Evolutionary conservation across 2,113 vertebrate genomes (phyloP).

Genomic region (Gambusia holbrooki): DNA sequence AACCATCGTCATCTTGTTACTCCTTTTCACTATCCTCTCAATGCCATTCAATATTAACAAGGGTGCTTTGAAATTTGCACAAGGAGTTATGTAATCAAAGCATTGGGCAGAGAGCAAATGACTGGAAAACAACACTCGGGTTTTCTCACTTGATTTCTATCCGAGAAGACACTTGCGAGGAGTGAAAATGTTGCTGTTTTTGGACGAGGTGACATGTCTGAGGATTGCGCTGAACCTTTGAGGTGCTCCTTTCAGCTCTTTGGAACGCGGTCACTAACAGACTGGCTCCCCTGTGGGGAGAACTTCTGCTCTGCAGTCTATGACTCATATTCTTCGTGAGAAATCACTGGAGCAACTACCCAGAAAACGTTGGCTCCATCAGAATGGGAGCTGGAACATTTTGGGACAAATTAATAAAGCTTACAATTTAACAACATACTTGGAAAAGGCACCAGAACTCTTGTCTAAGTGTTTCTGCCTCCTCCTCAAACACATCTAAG

Average conservation of each 20-base stretch:
- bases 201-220: conserved; percentile 53
- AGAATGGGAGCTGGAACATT: conserved; percentile 19
- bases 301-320: conserved; percentile 34
- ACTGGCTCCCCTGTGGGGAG: conserved; percentile 58
- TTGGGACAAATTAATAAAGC: conserved; percentile 19
- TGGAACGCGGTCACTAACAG: conserved; percentile 65
- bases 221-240: conserved; percentile 63
- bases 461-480: not conserved
- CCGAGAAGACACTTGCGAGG: conserved; percentile 22
- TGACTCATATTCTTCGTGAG: conserved; percentile 65
- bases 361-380: conserved; percentile 23
- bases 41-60: conserved; percentile 32
- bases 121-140: conserved; percentile 45
- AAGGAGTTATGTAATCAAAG: conserved; percentile 64
- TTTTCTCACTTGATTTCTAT: conserved; percentile 41
- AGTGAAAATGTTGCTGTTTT: conserved; percentile 46
- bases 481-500: not conserved
- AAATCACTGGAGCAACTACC: conserved; percentile 35
- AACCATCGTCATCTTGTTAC: conserved; percentile 10
- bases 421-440: conserved; percentile 3
- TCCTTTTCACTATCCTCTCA: not conserved
- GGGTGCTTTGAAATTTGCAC: conserved; percentile 61
- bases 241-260: conserved; percentile 66
- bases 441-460: not conserved
- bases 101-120: conserved; percentile 43